A percentile compares a stretch with the other conserved stretches of the same genome.
These are phyloP conservation scores for Sebastes wilsoni DNA, from an alignment of 2,797 vertebrate genomes.

Conservation along the genomic window DNA sequence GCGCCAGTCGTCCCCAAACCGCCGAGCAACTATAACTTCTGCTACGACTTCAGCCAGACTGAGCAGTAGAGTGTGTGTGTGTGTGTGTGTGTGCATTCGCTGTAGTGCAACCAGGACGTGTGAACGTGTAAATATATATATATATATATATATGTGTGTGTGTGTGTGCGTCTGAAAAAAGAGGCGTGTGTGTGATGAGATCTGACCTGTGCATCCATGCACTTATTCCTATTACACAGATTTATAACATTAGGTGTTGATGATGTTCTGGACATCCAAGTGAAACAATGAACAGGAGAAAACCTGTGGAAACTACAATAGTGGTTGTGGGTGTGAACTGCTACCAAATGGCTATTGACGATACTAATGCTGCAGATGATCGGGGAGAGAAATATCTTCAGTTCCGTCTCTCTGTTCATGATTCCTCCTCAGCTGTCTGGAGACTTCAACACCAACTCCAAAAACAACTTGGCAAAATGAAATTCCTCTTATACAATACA, in stretches of 20 bases:
- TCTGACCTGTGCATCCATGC: constrained; percentile 29
- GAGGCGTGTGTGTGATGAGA: background rate
- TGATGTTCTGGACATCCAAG: constrained; percentile 13
- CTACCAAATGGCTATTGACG: background rate
- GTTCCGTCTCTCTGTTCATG: no score
- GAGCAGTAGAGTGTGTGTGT: constrained; percentile 83
- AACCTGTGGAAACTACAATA: background rate
- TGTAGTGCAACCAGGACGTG: constrained; percentile 14
- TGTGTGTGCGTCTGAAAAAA: background rate
- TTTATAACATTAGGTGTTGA: constrained; percentile 18
- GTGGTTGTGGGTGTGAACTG: background rate
- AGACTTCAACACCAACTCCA: background rate
- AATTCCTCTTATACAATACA: background rate
- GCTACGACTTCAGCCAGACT: constrained; percentile 92
- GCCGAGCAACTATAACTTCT: constrained; percentile 96
- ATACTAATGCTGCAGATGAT: background rate
- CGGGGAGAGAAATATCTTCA: background rate
- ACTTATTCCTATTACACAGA: constrained; percentile 30
- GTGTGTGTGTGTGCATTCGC: background rate
- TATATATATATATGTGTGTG: constrained; percentile 9
- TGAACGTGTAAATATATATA: constrained; percentile 40
- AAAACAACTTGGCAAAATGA: background rate
- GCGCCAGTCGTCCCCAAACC: constrained; percentile 91
- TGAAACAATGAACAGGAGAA: background rate
- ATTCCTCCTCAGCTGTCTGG: background rate